Evolutionary conservation across 1,140 invertebrate species (phyloP), one percentile per base, ranked within the genome.

Genomic region (Spodoptera frugiperda): DNA sequence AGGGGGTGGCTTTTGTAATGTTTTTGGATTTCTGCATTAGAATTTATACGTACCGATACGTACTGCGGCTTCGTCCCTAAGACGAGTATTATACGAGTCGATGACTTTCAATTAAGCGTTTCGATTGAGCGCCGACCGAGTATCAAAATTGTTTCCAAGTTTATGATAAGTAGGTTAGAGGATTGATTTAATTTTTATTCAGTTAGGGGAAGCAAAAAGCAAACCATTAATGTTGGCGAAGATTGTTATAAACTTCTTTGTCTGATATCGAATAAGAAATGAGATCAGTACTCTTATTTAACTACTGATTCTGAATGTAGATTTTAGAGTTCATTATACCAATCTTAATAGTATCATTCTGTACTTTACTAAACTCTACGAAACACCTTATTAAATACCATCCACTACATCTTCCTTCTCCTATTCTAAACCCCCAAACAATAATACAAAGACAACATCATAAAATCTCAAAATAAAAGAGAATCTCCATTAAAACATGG

Each of bases 21-120:
- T 88, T 91, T 87, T 91, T 84, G 90, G 89, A 90, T 92, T 91
- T 92, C 84, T 93, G 90, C 89, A 92, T 85, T 84, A 79, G 84
- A 78, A 86, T 87, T 80, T 84, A 82, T 78, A 82, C 81, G 78
- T 84, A 78, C 84, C 87, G 78, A 89, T 89, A 87, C 63, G 79
- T 81, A 78, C 82, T 79, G 81, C 25, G 76, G 81, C 63, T 70
- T 71, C 21, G 49, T 51, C 49, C 67, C 46, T 59, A 54, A 75
- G 72, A 65, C 72, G 72, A 65, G 57, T 53, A 51, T 75, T 65
- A 65, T 65, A 53, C 72, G 72, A 65, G n/a, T 65, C 72, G 72
- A 75, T 75, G 72, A 44, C 44, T 75, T 75, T 75, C 72, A 75
- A 75, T 75, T 75, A 65, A 75, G 57, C 53, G 67, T 63, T 75